These are phyloP conservation scores for Okapia johnstoni DNA, from an alignment of 2,113 vertebrate genomes.

Conservation along the genomic window DNA sequence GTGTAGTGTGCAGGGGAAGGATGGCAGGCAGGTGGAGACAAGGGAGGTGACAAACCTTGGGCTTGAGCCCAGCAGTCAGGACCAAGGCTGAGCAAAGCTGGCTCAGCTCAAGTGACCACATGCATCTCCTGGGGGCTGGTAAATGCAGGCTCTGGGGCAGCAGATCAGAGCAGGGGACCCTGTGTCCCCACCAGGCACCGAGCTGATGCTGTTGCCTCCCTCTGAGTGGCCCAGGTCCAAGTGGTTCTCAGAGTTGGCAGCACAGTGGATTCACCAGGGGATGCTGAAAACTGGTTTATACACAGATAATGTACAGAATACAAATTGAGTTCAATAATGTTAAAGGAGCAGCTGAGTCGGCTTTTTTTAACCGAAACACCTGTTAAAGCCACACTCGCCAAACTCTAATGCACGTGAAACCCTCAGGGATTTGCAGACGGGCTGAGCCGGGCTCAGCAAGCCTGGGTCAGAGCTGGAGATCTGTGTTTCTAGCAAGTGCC, in stretches of 20 bases:
- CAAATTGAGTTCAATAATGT: background rate
- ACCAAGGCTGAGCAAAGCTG: background rate
- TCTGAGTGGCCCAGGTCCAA: background rate
- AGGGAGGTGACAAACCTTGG: background rate
- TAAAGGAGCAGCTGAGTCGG: background rate
- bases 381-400: background rate
- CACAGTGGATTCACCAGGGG: background rate
- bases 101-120: background rate
- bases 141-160: background rate
- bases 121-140: background rate
- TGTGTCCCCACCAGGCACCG: rapidly evolving
- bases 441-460: background rate
- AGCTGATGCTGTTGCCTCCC: background rate
- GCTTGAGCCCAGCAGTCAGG: background rate
- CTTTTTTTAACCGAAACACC: background rate
- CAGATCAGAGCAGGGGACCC: rapidly evolving
- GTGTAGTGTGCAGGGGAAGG: background rate
- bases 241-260: background rate
- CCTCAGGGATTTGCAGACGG: background rate
- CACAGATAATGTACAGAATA: background rate
- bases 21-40: background rate
- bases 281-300: background rate
- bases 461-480: background rate
- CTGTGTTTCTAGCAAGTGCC: background rate
- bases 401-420: background rate